Evolutionary conservation across 2,888 invertebrate species (phyloP).

Genomic region (Pollenia labialis): DNA sequence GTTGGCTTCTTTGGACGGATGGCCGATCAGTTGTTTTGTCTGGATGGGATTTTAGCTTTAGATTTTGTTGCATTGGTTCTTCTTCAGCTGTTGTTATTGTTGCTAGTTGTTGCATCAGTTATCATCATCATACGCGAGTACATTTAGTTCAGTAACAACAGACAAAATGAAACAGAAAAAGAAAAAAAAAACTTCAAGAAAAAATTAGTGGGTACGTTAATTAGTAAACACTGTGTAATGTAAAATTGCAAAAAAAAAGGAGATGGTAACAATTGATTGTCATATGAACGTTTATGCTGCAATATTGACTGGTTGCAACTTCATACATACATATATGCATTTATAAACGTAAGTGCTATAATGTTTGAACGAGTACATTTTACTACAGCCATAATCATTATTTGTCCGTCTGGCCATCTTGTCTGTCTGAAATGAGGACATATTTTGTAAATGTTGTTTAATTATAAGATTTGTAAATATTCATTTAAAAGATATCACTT

Average conservation of each 20-base stretch:
- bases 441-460: slow-evolving; percentile 73
- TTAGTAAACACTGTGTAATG: slow-evolving; percentile 74
- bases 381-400: slow-evolving; percentile 35
- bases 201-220: slow-evolving; percentile 74
- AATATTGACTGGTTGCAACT: slow-evolving; percentile 52
- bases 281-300: slow-evolving; percentile 67
- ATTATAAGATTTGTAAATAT: slow-evolving; percentile 73
- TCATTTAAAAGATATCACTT: slow-evolving; percentile 71
- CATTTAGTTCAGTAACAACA: slow-evolving; percentile 54
- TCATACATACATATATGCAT: background rate
- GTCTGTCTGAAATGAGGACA: slow-evolving; percentile 69
- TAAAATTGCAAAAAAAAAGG: slow-evolving; percentile 53
- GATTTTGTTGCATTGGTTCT: slow-evolving; percentile 55
- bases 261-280: slow-evolving; percentile 73
- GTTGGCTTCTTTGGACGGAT: slow-evolving; percentile 48
- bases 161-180: slow-evolving; percentile 12
- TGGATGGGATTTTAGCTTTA: slow-evolving; percentile 39
- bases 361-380: slow-evolving; percentile 1
- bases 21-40: slow-evolving; percentile 51
- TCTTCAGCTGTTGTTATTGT: slow-evolving; percentile 36
- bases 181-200: slow-evolving; percentile 31
- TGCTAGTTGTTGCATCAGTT: slow-evolving; percentile 60
- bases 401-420: slow-evolving; percentile 47
- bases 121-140: slow-evolving; percentile 71
- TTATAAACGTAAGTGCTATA: background rate